Evolutionary conservation across 2,113 vertebrate species (phyloP), one percentile per base, ranked within the genome.

Genomic region (Triplophysa rosa): DNA sequence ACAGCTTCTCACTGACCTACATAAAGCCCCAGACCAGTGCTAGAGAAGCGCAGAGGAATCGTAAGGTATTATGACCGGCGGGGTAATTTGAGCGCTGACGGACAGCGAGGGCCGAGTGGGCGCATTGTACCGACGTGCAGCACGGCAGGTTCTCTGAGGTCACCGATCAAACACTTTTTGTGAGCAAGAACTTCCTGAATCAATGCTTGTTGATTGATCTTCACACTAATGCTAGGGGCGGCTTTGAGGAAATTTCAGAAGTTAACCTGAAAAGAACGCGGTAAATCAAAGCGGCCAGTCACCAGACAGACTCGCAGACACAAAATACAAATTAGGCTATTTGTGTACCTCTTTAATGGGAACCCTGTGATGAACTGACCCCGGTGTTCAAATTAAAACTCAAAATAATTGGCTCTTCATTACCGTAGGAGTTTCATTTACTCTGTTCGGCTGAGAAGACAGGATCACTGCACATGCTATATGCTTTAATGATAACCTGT

Each of bases 1-100:
- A 83, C 85, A 87, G 68, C 86, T 78, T 87, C 80, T 73, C 73
- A 67, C 83, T 90, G 91, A 91, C 91, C 90, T 87, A 91, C 81
- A 91, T 91, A 54, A 80, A 65, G 49, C 16, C 47, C 33, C 52
- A 56, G 84, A 56, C 76, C 65, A 24, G 52, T 40, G 59, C 49
- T 81, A 87, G 81, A 85, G 88, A 82, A 87, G 86, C 82, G 68
- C 64, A 69, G 72, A 78, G 85, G 85, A 87, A 90, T 87, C 84
- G 84, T 87, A 87, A 82, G 67, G 85, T 87, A 89, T 89, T 89
- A 89, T 84, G 87, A 90, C 86, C 67, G 85, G 86, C 67, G 19
- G 67, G 77, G 82, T 82, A 84, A 84, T 89, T 87, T 89, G 79
- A 87, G 84, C 76, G 70, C 85, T 80, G 78, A 79, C 80, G 78